A percentile compares a stretch with the other conserved stretches of the same genome.
Conservation (phyloP, 2,888 invertebrate genomes). For the Chalcis sispes region DNA sequence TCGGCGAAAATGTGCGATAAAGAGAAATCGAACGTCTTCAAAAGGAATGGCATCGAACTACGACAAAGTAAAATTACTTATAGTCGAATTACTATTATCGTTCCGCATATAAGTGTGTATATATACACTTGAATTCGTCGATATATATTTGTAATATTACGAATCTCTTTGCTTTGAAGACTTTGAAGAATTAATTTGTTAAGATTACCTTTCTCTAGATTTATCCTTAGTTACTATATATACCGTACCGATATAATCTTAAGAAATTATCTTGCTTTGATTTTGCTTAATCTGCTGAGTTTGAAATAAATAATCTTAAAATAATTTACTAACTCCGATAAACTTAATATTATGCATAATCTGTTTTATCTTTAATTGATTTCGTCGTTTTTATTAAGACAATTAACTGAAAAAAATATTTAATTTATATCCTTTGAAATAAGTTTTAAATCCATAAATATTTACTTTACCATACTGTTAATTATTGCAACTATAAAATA, state of each 20-base stretch:
- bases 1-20: constrained; percentile 71
- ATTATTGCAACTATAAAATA: too few species aligned
- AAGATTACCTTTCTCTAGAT: constrained; percentile 30
- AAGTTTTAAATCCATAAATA: too few species aligned
- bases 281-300: constrained; percentile 1
- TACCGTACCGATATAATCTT: constrained; percentile 16
- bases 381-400: too few species aligned
- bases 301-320: not conserved
- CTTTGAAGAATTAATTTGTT: constrained; percentile 39
- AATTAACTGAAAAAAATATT: too few species aligned
- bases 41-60: constrained; percentile 25
- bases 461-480: too few species aligned
- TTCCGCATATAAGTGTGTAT: not conserved
- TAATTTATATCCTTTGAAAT: too few species aligned
- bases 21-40: constrained; percentile 37
- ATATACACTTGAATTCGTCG: not conserved
- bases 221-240: not conserved
- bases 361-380: too few species aligned
- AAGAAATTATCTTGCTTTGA: constrained; percentile 26
- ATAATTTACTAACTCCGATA: constrained; percentile 17
- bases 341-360: not conserved
- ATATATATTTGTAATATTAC: constrained; percentile 17
- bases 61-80: constrained; percentile 39
- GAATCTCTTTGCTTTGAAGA: constrained; percentile 20
- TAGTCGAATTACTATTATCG: constrained; percentile 28